Base-by-base conservation (phyloP, 2,888 invertebrate species). In the Drosophila rellima region DNA sequence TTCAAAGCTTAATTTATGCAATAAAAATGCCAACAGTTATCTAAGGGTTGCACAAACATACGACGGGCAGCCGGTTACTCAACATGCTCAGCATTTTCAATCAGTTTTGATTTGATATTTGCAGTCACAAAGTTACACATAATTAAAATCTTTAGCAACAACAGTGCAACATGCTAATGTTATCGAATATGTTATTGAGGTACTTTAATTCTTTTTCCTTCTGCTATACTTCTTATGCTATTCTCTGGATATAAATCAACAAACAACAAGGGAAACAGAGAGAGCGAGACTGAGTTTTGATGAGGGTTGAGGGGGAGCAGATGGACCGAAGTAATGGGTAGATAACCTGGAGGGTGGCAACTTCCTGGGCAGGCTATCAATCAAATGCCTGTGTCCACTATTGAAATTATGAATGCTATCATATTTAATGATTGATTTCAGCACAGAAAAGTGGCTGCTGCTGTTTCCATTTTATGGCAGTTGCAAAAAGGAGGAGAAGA, bases 1-100 rank as follows among this genome's bases (percentile, higher is more conserved):
- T 89, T 89, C 73, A 86, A 86, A 77, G 77, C 81, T 80, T 90
- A 86, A 86, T 89, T 86, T 86, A 80, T 89, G 80, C 88, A 88
- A 86, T 90, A 88, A 86, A 89, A 88, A 82, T 66, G 51, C 70
- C 70, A 76, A 47, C 71, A 85, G 73, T 59, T 57, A 66, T 39
- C 50, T 61, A 65, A 76, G 56, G 70, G 56, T 65, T 39, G 23
- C 51, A 45, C 50, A 26, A 7, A n/a, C n/a, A n/a, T n/a, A n/a
- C n/a, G n/a, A n/a, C n/a, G n/a, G n/a, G n/a, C 26, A 5, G 7
- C 4, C 26, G 7, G 0, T 7, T 1, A n/a, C 29, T 29, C 29
- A 29, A 29, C 10, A 8, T 29, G 8, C 29, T 29, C 29, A 29
- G 2, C 8, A 29, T 2, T 2, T 7, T 29, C 8, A 29, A 29